Evolutionary conservation across 2,113 vertebrate genomes (phyloP), one percentile per base, ranked within the genome.

Genomic region (Chauna torquata): DNA sequence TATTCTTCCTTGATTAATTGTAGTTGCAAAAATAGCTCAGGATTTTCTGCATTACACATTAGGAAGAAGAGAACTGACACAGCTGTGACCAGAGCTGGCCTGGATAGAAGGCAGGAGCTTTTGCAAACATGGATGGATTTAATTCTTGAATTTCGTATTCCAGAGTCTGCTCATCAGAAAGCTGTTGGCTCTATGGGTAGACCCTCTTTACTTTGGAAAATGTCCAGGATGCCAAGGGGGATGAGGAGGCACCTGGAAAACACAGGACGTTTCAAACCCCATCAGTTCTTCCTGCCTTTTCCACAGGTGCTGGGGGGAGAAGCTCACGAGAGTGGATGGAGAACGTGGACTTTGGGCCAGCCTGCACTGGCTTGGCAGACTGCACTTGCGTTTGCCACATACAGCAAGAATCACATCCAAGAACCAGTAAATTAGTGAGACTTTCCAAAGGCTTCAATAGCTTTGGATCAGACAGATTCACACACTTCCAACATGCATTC

Each of bases 141-240:
- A 65, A 79, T 65, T 77, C 78, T 62, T 62, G 40, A 30, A 68
- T 95, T 88, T 93, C 94, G 82, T 88, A 69, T 88, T 54, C 52
- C 95, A 92, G 61, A 49, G 50, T n/a, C 78, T 68, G 71, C 57
- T 80, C 25, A 4, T 57, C 54, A 71, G 86, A 47, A 38, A 82
- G 82, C 66, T 78, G 59, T 62, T 44, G 57, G 86, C 25, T 2
- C 50, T 16, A 36, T 22, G 64, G 24, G 38, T 3, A 49, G 58
- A 68, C 20, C 44, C 61, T 59, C 42, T 27, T 59, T 8, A 8
- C 61, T 19, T 5, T 6, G 54, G 79, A 65, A 75, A 79, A 44
- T 20, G 83, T 61, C 68, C 61, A 25, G 61, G 65, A 64, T 54
- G 54, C 45, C 79, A 87, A 64, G 45, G 54, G 42, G 13, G 76